phyloP scores from a whole-genome alignment of 2,113 vertebrate species.

The Helogale parvula region DNA sequence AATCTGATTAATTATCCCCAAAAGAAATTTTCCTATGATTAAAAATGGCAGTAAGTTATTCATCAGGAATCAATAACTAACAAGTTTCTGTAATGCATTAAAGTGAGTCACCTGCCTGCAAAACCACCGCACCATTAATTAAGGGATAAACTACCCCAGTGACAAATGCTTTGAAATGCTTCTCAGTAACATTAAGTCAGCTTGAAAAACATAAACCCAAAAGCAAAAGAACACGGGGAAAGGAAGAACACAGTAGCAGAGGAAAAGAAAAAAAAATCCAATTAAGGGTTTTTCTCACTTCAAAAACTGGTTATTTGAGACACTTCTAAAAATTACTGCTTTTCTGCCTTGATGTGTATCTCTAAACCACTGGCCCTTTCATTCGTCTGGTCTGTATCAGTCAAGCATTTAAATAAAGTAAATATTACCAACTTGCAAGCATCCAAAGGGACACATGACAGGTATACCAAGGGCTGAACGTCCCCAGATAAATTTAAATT shows the following conservation, averaged over 20 bases:
- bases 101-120: slow-evolving; percentile 69
- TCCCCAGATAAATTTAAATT: background rate
- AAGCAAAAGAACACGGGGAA: background rate
- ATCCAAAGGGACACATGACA: background rate
- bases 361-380: background rate
- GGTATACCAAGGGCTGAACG: background rate
- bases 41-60: slow-evolving; percentile 77
- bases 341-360: background rate
- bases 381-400: background rate
- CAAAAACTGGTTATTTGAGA: background rate
- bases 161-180: slow-evolving; percentile 71
- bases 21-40: slow-evolving; percentile 71
- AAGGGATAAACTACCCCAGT: slow-evolving; percentile 57
- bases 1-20: slow-evolving; percentile 72
- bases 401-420: slow-evolving; percentile 1
- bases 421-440: background rate
- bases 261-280: background rate
- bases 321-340: background rate
- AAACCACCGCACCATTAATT: slow-evolving; percentile 66
- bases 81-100: slow-evolving; percentile 69
- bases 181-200: slow-evolving; percentile 61
- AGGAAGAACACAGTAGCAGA: background rate
- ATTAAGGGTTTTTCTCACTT: slow-evolving; percentile 40
- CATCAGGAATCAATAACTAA: slow-evolving; percentile 77
- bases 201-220: slow-evolving; percentile 51